These are phyloP conservation scores for Trichopria drosophilae DNA, from an alignment of 2,888 invertebrate species.

Conservation along the genomic window DNA sequence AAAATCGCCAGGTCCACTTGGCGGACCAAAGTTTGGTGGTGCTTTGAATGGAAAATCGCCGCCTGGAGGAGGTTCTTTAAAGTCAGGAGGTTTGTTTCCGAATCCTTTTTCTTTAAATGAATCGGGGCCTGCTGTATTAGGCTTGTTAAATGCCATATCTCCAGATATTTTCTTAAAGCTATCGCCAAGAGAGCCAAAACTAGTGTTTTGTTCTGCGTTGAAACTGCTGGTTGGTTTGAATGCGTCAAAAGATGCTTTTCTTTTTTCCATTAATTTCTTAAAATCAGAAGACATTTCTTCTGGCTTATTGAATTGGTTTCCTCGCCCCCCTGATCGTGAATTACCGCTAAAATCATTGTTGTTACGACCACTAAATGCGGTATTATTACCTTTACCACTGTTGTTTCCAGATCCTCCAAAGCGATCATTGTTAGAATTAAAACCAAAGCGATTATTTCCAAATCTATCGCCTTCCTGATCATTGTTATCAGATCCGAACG, in stretches of 20 bases:
- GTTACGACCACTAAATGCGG: slow-evolving; percentile 21
- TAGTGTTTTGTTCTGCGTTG: slow-evolving; percentile 40
- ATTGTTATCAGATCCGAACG: slow-evolving; percentile 16
- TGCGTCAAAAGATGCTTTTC: slow-evolving; percentile 49
- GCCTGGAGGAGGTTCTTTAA: slow-evolving; percentile 6
- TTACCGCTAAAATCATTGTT: slow-evolving; percentile 36
- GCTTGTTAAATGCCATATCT: slow-evolving; percentile 42
- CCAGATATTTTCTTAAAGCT: slow-evolving; percentile 53
- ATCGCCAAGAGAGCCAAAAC: slow-evolving; percentile 50
- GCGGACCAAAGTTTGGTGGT: no score
- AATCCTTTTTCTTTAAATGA: neutral
- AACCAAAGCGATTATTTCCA: no score
- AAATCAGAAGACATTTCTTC: slow-evolving; percentile 49
- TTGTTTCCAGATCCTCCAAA: slow-evolving; percentile 20
- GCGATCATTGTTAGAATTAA: slow-evolving; percentile 31
- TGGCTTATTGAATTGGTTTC: slow-evolving; percentile 38
- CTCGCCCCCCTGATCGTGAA: no score
- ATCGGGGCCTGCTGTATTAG: slow-evolving; percentile 3
- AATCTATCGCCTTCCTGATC: slow-evolving; percentile 26
- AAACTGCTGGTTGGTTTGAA: slow-evolving; percentile 50
- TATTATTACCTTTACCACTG: slow-evolving; percentile 34
- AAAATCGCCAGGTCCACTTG: slow-evolving; percentile 30
- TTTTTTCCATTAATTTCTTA: slow-evolving; percentile 55
- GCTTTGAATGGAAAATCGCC: slow-evolving; percentile 7
- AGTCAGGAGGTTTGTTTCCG: no score